Evolutionary conservation across 2,888 invertebrate genomes (phyloP), one percentile per base, ranked within the genome.

Genomic region (Octonoba sinensis): DNA sequence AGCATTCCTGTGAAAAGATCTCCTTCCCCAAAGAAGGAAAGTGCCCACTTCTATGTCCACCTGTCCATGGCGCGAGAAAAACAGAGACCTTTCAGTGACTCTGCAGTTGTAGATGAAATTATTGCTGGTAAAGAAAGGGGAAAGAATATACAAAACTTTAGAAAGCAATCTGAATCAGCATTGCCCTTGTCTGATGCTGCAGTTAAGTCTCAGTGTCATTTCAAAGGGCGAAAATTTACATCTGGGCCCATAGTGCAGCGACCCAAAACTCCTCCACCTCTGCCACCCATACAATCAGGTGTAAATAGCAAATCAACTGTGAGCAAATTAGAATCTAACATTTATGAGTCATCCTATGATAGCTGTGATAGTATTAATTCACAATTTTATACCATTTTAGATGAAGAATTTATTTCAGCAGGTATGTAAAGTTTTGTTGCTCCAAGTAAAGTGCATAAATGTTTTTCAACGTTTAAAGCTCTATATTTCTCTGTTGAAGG

Each of bases 201-300:
- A 8, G 70, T 70, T 46, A 56, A 20, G 22, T 18, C 47, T 20
- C 69, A 67, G 22, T 73, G 74, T 27, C 46, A 67, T 20, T 69
- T 73, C 13, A 64, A 65, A 18, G 54, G 49, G 36, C 62, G 75
- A 18, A 85, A 83, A 62, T 75, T 78, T 22, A 77, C 84, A 16
- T 76, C 73, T 46, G 76, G 81, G 15, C 83, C 78, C 64, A 84
- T 74, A 60, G 82, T 85, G 24, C 84, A 83, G 16, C 74, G 86
- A 16, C 86, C 86, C 11, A 86, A 85, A 71, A 86, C 86, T 1
- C 86, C 86, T 15, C 87, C 86, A 11, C 86, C 86, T 16, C 85
- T 86, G 20, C 85, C 85, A 16, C 85, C 86, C 8, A 64, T 84
- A 15, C 36, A 6, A 24, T 27, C 24, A 46, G 13, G 15, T 67